Evolutionary conservation across 2,888 invertebrate genomes (phyloP).

Genomic region (Calephelis perditalis): DNA sequence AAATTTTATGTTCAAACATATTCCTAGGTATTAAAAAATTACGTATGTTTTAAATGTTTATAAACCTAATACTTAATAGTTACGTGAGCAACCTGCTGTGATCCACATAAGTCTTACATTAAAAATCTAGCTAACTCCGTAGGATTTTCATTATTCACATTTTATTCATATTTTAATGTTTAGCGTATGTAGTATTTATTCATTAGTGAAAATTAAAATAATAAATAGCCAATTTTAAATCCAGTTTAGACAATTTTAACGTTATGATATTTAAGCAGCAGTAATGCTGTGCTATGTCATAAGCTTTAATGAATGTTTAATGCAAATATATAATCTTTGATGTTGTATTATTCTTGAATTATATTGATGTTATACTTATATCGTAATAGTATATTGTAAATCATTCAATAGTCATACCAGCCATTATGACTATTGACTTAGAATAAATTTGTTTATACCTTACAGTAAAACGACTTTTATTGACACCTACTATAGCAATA

Average conservation of each 20-base stretch:
- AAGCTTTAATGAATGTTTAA: conserved; percentile 7
- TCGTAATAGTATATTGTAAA: conserved; percentile 31
- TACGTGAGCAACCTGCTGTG: not conserved
- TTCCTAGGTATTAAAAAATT: too few species aligned
- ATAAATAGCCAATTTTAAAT: too few species aligned
- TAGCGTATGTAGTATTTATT: not conserved
- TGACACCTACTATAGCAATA: conserved; percentile 2
- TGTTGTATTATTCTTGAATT: conserved; percentile 9
- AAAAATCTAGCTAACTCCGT: not conserved
- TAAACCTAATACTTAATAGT: not conserved
- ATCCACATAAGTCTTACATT: conserved; percentile 7
- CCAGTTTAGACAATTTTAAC: too few species aligned
- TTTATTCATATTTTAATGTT: not conserved
- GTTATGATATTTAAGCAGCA: too few species aligned
- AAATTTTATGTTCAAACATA: not conserved
- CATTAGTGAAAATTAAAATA: not conserved
- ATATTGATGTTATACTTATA: conserved; percentile 29
- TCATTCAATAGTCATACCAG: conserved; percentile 65
- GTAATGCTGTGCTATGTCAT: not conserved
- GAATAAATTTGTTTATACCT: conserved; percentile 64
- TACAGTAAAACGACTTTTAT: conserved; percentile 43
- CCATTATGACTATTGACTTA: conserved; percentile 73
- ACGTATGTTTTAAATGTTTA: too few species aligned
- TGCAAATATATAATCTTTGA: conserved; percentile 9
- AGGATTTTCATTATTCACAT: not conserved